Conservation (phyloP, 2,113 vertebrate species). For the Cheilinus undulatus region DNA sequence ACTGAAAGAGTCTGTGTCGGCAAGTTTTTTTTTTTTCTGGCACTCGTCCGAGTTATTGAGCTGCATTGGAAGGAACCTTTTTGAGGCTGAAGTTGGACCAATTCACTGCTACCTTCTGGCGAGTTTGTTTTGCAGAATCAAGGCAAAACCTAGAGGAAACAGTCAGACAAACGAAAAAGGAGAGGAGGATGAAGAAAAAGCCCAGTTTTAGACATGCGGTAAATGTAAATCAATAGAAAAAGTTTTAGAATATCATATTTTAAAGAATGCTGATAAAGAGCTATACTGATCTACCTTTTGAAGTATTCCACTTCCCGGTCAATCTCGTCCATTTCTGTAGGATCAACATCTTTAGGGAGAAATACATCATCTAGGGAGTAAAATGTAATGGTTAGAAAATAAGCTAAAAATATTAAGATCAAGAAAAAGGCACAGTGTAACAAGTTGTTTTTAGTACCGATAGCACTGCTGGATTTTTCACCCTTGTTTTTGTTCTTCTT, state of each 20-base stretch:
- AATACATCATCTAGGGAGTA: constrained; percentile 93
- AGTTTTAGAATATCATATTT: background rate
- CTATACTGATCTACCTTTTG: constrained; percentile 87
- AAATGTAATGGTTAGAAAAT: background rate
- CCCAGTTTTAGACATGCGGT: background rate
- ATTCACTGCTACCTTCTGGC: constrained; percentile 98
- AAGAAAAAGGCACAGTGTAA: background rate
- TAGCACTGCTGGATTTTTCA: constrained; percentile 88
- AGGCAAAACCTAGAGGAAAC: constrained; percentile 91
- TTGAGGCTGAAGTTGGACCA: constrained; percentile 99
- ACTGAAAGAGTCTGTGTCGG: constrained; percentile 73
- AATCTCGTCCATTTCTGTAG: constrained; percentile 96
- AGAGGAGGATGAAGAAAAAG: background rate
- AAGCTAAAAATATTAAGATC: background rate
- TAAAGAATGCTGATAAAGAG: background rate
- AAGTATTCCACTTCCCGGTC: constrained; percentile 99
- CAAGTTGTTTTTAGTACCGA: constrained; percentile 83
- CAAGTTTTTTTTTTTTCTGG: constrained; percentile 55
- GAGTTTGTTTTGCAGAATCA: constrained; percentile 98
- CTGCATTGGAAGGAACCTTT: constrained; percentile 95
- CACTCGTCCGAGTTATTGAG: constrained; percentile 88
- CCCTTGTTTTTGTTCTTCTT: constrained; percentile 94
- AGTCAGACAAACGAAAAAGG: constrained; percentile 11
- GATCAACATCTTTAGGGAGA: constrained; percentile 96
- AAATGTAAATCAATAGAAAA: background rate